phyloP scores from a whole-genome alignment of 2,888 invertebrate species.

The Agonopterix heracliana region DNA sequence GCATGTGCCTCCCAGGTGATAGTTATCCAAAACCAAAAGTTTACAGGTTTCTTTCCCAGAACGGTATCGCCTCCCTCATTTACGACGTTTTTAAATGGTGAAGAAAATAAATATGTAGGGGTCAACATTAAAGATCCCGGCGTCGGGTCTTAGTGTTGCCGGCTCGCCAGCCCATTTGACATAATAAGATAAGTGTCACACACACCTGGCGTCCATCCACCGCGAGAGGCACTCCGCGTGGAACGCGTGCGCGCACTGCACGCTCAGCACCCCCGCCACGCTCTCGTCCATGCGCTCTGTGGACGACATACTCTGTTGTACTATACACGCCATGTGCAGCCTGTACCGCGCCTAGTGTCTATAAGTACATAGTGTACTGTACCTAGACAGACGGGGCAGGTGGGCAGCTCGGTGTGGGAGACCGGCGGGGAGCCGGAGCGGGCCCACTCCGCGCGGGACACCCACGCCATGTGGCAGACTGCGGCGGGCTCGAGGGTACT shows the following conservation, averaged over 20 bases:
- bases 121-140: too few relatives aligned
- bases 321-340: background rate
- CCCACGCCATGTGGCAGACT: conserved; percentile 96
- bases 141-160: too few relatives aligned
- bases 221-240: conserved; percentile 96
- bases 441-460: conserved; percentile 92
- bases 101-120: too few relatives aligned
- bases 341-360: background rate
- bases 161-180: too few relatives aligned
- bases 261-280: conserved; percentile 97
- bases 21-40: too few relatives aligned
- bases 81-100: too few relatives aligned
- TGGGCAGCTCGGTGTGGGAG: conserved; percentile 94
- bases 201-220: conserved; percentile 76
- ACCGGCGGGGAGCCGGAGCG: conserved; percentile 83
- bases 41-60: too few relatives aligned
- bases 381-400: conserved; percentile 95
- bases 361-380: background rate
- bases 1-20: too few relatives aligned
- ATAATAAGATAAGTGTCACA: too few relatives aligned
- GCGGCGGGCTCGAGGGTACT: conserved; percentile 95
- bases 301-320: too few relatives aligned
- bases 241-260: conserved; percentile 98
- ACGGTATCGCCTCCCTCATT: too few relatives aligned
- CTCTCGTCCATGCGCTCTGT: conserved; percentile 98